Base-by-base conservation (phyloP, 1,140 invertebrate genomes). In the Rhyacophila brunnea region DNA sequence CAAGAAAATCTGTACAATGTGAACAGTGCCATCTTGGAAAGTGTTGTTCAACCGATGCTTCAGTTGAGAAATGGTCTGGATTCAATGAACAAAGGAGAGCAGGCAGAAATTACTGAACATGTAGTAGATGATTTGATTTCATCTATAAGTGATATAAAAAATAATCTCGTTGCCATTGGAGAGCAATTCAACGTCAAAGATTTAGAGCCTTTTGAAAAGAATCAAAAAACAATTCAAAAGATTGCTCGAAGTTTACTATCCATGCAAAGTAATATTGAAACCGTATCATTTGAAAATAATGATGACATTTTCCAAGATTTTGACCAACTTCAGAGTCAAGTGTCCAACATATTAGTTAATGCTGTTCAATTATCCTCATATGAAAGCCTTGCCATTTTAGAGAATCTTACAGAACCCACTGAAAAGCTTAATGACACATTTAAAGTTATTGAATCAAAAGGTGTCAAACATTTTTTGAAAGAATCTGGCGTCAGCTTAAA, bases 221-320 rank as follows among this genome's bases (percentile, higher is more conserved):
- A 78, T 68, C 60, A 76, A 45, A 72, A 78, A 63, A 70, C 74
- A 11, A 65, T 83, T 9, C 74, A 74, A 66, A 79, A 79, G 67
- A 74, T 82, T 69, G 74, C 80, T 11, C 77, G 80, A 69, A 79
- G 75, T 32, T 67, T 82, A 19, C 72, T 74, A 36, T 57, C 69
- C 35, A 66, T 81, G 50, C 75, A 81, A 68, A 75, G 73, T 47
- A 74, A 71, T 65, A 65, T 80, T 34, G 58, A 65, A 34, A 23
- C 44, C 0, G 32, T 44, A 18, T n/a, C 62, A 15, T 57, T 34
- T 7, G 7, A 57, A 15, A 59, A 66, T 38, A 68, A 71, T 56
- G 46, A 69, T 47, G 54, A 53, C 10, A 68, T 19, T 13, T 19
- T 51, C 6, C 35, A 52, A 43, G 17, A 49, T n/a, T 58, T 58